Percentiles rank a stretch among this genome's conserved stretches.
Evolutionary conservation across 2,888 invertebrate genomes (phyloP).

Genomic region (Meta bourneti): DNA sequence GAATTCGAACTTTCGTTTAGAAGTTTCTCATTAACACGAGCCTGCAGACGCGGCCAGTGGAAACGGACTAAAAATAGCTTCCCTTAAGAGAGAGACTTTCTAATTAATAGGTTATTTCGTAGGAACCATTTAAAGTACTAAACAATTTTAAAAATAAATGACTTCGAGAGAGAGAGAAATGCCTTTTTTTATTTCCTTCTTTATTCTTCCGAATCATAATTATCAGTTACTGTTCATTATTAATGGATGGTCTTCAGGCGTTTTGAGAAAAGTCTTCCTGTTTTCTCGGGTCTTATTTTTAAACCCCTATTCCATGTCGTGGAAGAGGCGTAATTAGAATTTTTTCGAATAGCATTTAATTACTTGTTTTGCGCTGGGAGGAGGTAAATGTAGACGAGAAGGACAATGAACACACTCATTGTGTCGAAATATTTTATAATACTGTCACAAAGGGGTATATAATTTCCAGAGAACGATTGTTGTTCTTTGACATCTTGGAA

Average conservation of each 20-base stretch:
- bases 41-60: not conserved
- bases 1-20: not conserved
- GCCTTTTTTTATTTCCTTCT: not conserved
- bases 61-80: constrained; percentile 40
- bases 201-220: constrained; percentile 32
- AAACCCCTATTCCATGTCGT: not conserved
- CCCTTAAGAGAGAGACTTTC: constrained; percentile 18
- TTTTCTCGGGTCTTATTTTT: not conserved
- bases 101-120: constrained; percentile 63
- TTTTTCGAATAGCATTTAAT: not conserved
- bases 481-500: too few species aligned
- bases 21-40: constrained; percentile 25
- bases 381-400: too few species aligned
- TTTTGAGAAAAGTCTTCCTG: not conserved
- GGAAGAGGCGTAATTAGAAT: not conserved
- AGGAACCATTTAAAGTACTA: constrained; percentile 45
- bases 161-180: constrained; percentile 25
- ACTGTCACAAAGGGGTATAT: too few species aligned
- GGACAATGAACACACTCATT: too few species aligned
- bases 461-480: too few species aligned
- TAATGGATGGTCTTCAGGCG: constrained; percentile 18
- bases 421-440: too few species aligned
- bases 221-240: constrained; percentile 55
- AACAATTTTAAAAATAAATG: constrained; percentile 59
- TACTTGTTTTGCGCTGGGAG: not conserved